Conservation (phyloP, 2,797 vertebrate genomes). For the Pseudotriccus pelzelni region DNA sequence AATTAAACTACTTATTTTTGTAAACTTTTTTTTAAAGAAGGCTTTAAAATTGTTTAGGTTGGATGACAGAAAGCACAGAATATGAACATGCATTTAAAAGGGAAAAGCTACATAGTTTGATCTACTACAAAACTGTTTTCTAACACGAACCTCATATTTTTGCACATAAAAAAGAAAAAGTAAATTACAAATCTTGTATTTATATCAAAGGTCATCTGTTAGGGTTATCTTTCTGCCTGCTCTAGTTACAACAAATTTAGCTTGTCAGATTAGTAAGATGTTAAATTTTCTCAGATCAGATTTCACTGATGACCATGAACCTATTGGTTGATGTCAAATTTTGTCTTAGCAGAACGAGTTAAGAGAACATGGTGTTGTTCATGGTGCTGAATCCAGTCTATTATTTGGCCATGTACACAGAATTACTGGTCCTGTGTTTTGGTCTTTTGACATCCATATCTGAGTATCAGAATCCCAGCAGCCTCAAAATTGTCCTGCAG, state of each 20-base stretch:
- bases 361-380: background rate
- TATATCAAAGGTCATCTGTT: background rate
- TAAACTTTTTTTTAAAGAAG: background rate
- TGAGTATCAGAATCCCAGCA: background rate
- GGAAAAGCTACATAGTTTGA: background rate
- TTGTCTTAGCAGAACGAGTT: background rate
- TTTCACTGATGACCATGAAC: background rate
- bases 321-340: background rate
- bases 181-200: background rate
- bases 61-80: background rate
- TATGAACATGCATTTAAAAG: background rate
- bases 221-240: background rate
- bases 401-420: background rate
- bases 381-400: constrained; percentile 20
- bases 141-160: background rate
- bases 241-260: background rate
- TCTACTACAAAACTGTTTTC: background rate
- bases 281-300: background rate
- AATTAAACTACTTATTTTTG: background rate
- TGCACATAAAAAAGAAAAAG: background rate
- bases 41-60: background rate
- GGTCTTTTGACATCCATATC: background rate
- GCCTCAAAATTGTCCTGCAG: background rate
- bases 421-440: background rate
- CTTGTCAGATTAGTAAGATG: background rate